These are phyloP conservation scores for Bambusicola thoracicus DNA, from an alignment of 2,113 vertebrate genomes.

Conservation along the genomic window DNA sequence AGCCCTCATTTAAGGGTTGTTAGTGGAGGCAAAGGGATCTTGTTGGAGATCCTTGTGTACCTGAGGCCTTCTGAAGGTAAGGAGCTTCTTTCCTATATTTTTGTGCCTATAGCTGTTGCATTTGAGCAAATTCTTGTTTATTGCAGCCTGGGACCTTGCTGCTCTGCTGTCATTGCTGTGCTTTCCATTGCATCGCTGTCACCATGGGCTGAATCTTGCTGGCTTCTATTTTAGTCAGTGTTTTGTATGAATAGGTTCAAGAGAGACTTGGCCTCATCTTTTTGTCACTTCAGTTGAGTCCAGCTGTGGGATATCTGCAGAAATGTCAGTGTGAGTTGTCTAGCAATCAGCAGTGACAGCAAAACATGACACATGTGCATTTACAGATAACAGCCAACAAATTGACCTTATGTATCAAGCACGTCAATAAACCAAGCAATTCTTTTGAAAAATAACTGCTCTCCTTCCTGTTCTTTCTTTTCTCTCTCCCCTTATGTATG, in stretches of 20 bases:
- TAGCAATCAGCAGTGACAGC: not conserved
- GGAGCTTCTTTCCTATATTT: too few relatives aligned
- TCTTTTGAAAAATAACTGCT: not conserved
- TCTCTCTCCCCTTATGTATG: not conserved
- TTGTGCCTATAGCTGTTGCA: too few relatives aligned
- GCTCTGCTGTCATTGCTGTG: too few relatives aligned
- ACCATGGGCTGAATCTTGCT: not conserved
- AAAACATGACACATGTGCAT: not conserved
- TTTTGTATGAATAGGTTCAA: not conserved
- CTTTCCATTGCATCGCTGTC: too few relatives aligned
- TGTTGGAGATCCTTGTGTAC: too few relatives aligned
- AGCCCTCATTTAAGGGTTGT: too few relatives aligned
- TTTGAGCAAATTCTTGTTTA: too few relatives aligned
- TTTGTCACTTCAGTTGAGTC: not conserved
- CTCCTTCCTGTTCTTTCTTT: not conserved
- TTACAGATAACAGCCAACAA: not conserved
- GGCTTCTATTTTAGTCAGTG: fast-evolving
- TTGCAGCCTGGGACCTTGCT: too few relatives aligned
- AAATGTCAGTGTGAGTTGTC: not conserved
- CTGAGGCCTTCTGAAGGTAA: too few relatives aligned
- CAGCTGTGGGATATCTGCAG: not conserved
- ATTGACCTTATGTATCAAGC: not conserved
- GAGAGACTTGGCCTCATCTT: not conserved
- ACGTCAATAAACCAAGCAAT: not conserved
- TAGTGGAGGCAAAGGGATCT: too few relatives aligned